Evolutionary conservation across 2,113 vertebrate genomes (phyloP).

Genomic region (Gallinago undulata): DNA sequence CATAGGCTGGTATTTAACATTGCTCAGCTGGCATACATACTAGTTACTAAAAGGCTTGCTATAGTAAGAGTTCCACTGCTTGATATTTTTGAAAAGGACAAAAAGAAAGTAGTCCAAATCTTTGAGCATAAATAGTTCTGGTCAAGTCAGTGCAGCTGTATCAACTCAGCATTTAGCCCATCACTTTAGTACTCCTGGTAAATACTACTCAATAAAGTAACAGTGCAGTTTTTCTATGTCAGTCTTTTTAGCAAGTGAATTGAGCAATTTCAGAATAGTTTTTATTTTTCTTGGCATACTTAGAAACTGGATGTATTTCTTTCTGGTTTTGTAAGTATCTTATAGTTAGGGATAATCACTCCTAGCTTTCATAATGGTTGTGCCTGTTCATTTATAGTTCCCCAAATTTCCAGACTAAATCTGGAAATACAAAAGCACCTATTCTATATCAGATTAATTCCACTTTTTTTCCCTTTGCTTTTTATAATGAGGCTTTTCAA

Average conservation of each 20-base stretch:
- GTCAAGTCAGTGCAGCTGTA: background rate
- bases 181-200: background rate
- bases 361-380: background rate
- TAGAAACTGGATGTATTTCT: background rate
- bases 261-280: fast-evolving
- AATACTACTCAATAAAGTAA: background rate
- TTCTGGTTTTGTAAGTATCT: background rate
- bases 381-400: background rate
- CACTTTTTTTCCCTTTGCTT: background rate
- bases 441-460: background rate
- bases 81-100: background rate
- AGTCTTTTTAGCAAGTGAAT: background rate
- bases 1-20: background rate
- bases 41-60: background rate
- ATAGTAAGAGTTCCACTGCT: background rate
- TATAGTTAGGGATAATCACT: background rate
- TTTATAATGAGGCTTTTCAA: background rate
- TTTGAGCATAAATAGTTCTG: background rate
- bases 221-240: background rate
- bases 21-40: background rate
- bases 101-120: background rate
- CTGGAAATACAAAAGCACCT: background rate
- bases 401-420: background rate
- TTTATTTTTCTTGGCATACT: background rate
- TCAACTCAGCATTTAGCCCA: background rate